Evolutionary conservation across 2,797 vertebrate genomes (phyloP).

Genomic region (Sebastes hubbsi): DNA sequence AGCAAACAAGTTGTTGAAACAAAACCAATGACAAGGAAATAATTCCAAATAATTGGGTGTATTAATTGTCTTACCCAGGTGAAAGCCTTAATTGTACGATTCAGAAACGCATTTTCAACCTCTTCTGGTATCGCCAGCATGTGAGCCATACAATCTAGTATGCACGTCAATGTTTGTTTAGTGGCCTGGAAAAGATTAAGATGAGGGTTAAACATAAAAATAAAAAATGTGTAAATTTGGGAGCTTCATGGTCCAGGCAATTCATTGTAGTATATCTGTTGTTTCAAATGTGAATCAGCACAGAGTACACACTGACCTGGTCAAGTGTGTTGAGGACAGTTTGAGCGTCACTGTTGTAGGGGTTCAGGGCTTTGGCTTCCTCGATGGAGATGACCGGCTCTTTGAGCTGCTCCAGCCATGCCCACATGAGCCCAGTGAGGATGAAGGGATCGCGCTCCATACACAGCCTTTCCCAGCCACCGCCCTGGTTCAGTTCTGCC

Average conservation of each 20-base stretch:
- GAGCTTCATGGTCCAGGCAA: neutral
- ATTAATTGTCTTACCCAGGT: conserved; percentile 85
- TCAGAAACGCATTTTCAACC: conserved; percentile 88
- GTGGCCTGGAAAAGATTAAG: conserved; percentile 80
- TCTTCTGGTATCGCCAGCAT: conserved; percentile 84
- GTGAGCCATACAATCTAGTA: conserved; percentile 89
- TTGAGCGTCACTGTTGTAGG: conserved; percentile 72
- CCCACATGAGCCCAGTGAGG: conserved; percentile 94
- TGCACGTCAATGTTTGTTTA: conserved; percentile 87
- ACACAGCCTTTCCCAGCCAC: conserved; percentile 93
- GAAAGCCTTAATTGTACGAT: conserved; percentile 89
- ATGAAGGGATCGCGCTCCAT: conserved; percentile 92
- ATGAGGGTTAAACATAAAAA: neutral
- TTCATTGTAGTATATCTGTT: neutral
- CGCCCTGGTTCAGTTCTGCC: conserved; percentile 91
- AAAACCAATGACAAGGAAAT: neutral
- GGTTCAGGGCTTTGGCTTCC: conserved; percentile 81
- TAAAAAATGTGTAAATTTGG: neutral
- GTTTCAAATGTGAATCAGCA: neutral
- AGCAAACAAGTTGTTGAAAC: neutral
- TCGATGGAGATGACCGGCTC: conserved; percentile 88
- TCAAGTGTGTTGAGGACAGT: conserved; percentile 83
- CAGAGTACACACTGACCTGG: conserved; percentile 78
- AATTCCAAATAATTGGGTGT: neutral
- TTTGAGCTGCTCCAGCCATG: conserved; percentile 96